phyloP scores from a whole-genome alignment of 2,113 vertebrate genomes.

The Otus sunia region DNA sequence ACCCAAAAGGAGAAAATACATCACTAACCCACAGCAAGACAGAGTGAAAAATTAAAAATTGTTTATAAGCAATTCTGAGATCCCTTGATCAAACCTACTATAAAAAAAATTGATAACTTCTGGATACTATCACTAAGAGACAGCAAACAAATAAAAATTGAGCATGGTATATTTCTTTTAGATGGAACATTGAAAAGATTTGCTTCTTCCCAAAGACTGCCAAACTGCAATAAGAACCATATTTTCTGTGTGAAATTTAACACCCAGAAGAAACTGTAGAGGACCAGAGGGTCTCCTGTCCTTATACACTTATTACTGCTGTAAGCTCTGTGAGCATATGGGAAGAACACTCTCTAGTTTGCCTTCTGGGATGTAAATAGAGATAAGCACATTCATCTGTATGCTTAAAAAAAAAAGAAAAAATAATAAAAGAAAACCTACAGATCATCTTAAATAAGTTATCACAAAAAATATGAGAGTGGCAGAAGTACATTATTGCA shows the following conservation, averaged over 20 bases:
- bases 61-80: neutral
- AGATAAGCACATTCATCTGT: neutral
- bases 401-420: neutral
- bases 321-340: neutral
- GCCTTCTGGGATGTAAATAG: neutral
- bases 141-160: neutral
- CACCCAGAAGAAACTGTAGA: constrained; percentile 39
- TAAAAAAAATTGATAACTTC: neutral
- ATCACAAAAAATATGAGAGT: neutral
- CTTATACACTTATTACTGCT: neutral
- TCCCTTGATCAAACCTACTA: neutral
- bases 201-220: neutral
- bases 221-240: constrained; percentile 56
- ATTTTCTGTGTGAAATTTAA: constrained; percentile 59
- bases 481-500: neutral
- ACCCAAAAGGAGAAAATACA: neutral
- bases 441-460: neutral
- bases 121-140: neutral
- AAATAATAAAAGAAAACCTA: neutral
- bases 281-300: constrained; percentile 45
- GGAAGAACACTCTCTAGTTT: neutral
- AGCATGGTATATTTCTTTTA: neutral
- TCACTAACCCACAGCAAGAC: neutral
- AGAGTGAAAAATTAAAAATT: neutral
- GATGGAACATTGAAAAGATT: neutral